Base-by-base conservation (phyloP, 2,113 vertebrate genomes). In the Plestiodon gilberti region DNA sequence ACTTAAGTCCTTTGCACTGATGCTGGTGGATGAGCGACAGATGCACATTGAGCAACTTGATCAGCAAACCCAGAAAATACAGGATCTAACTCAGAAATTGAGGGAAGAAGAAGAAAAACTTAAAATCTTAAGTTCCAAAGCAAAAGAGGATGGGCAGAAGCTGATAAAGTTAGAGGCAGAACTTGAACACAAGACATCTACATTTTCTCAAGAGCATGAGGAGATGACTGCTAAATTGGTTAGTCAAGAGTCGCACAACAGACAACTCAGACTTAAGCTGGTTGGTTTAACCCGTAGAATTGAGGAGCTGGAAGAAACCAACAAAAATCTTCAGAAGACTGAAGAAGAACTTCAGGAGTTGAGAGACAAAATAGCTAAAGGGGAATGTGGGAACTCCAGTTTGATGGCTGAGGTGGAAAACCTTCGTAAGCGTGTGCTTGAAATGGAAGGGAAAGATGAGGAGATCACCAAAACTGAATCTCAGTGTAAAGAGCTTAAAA, bases 371-470 rank as follows among this genome's bases (percentile, higher is more conserved):
- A 99, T 99, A 91, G 97, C 97, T 1, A 97, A 96, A 90, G 98
- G 98, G 30, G 98, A 99, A 95, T 98, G 97, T 23, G 98, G 98
- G 23, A 97, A 97, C 89, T 98, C 98, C 23, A 97, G 96, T 69
- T 95, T 98, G 48, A 97, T 98, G 97, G 96, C 98, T 0, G 98
- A 99, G 93, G 96, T 99, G 88, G 98, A 99, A 95, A 98, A 96
- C 75, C 97, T 99, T 33, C 96, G 97, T 30, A 99, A 99, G 90
- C 98, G 96, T 0, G 98, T 99, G 25, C 95, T 99, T 81, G 99
- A 99, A 94, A 99, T 99, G 98, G 98, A 99, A 90, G 98, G 98
- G 1, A 99, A 99, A 81, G 99, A 99, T 9, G 99, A 99, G 87
- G 99, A 99, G 95, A 98, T 99, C 88, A 98, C 95, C 1, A 99